Conservation (phyloP, 2,113 vertebrate genomes). For the Oceanites oceanicus region DNA sequence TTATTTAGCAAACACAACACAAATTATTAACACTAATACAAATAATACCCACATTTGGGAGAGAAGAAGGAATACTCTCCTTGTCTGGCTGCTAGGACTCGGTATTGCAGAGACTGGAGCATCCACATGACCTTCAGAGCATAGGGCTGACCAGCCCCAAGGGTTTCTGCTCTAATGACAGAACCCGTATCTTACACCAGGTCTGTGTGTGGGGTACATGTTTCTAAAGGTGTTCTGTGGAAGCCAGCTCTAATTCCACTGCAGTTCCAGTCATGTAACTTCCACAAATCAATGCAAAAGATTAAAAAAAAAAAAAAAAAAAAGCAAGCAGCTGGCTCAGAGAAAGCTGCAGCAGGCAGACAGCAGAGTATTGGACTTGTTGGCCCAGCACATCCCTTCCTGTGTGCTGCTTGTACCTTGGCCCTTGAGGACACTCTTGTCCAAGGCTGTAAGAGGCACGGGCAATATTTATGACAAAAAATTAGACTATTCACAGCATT, state of each 20-base stretch:
- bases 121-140: fast-evolving
- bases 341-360: not conserved
- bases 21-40: slow-evolving; percentile 59
- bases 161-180: not conserved
- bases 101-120: not conserved
- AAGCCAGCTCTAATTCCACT: not conserved
- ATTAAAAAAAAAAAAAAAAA: not conserved
- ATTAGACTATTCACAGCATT: not conserved
- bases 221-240: not conserved
- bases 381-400: not conserved
- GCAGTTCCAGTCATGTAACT: not conserved
- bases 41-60: not conserved
- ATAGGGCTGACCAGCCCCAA: not conserved
- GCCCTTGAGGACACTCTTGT: not conserved
- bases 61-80: not conserved
- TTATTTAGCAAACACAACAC: slow-evolving; percentile 12
- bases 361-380: not conserved
- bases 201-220: not conserved
- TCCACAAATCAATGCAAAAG: not conserved
- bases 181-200: not conserved
- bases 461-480: not conserved
- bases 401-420: not conserved
- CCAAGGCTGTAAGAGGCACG: not conserved
- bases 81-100: not conserved
- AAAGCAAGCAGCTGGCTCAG: not conserved